phyloP scores from a whole-genome alignment of 2,888 invertebrate genomes.

The Phymatocera aterrima region DNA sequence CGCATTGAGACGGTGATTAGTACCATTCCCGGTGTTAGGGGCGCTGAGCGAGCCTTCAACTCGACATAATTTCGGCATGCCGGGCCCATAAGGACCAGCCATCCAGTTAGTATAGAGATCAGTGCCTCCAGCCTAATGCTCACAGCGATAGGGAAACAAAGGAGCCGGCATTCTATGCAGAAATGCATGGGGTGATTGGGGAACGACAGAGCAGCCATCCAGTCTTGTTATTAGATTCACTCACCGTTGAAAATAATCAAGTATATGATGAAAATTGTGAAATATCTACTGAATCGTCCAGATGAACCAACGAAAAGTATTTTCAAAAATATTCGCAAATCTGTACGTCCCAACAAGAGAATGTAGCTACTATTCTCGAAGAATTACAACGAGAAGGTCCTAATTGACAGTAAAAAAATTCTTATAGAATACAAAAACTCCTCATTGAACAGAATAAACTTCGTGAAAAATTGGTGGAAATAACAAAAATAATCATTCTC shows the following conservation, averaged over 20 bases:
- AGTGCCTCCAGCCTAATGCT: no score
- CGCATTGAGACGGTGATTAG: no score
- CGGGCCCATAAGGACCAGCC: no score
- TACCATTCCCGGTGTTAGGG: no score
- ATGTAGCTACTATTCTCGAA: background rate
- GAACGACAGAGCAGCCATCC: constrained; percentile 8
- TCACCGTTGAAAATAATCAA: background rate
- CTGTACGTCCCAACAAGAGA: constrained; percentile 5
- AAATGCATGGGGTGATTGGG: background rate
- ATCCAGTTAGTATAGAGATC: no score
- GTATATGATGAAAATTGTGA: background rate
- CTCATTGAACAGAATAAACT: background rate
- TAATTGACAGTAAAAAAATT: background rate
- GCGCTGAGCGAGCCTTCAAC: no score
- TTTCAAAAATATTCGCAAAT: background rate
- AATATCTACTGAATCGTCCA: background rate
- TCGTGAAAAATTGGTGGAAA: background rate
- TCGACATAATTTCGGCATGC: no score
- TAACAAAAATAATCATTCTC: no score
- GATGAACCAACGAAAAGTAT: background rate
- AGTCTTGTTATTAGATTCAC: background rate
- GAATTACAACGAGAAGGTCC: background rate
- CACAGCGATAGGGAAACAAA: no score
- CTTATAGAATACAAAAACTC: background rate
- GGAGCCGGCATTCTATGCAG: background rate